Evolutionary conservation across 2,797 vertebrate species (phyloP), one percentile per base, ranked within the genome.

Genomic region (Cyprinodon diabolis): DNA sequence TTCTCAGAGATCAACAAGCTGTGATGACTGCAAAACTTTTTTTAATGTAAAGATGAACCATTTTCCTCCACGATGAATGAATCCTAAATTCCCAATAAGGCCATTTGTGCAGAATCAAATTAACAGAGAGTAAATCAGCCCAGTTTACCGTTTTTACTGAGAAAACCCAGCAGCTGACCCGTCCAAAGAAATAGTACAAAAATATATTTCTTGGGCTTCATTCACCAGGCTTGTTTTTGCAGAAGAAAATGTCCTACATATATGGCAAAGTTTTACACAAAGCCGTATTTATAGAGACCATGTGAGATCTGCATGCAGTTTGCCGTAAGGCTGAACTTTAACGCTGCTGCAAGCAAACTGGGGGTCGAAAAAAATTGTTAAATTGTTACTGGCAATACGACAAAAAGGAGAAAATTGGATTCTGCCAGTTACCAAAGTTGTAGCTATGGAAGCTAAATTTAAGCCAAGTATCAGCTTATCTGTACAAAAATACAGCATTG

Each of bases 141-240:
- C 21, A 11, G 66, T 70, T 76, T 4, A 69, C 21, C 54, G 40
- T 11, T 2, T 15, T 78, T 23, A 68, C 47, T 72, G 57, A 55
- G 76, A 65, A 70, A 66, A 62, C 72, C 58, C 23, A 71, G 54
- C 57, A 80, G 79, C 69, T 79, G 82, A 75, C 69, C 25, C 21
- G 63, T 51, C 82, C 5, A 77, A 76, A 68, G 55, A 43, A 57
- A 67, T 4, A 77, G 60, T 30, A 69, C 54, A 74, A n/a, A 66
- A 75, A 76, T 66, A 79, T 71, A 71, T 58, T 62, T 10, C 52
- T 68, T 23, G 55, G n/a, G 51, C 25, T 79, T 65, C 21, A 68
- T 54, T 25, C 49, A 71, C 35, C 25, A 14, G 77, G 56, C n/a
- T 55, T n/a, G 58, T 6, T 37, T 35, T 60, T 9, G 10, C 15